Evolutionary conservation across 2,797 vertebrate genomes (phyloP).

Genomic region (Columba guinea): DNA sequence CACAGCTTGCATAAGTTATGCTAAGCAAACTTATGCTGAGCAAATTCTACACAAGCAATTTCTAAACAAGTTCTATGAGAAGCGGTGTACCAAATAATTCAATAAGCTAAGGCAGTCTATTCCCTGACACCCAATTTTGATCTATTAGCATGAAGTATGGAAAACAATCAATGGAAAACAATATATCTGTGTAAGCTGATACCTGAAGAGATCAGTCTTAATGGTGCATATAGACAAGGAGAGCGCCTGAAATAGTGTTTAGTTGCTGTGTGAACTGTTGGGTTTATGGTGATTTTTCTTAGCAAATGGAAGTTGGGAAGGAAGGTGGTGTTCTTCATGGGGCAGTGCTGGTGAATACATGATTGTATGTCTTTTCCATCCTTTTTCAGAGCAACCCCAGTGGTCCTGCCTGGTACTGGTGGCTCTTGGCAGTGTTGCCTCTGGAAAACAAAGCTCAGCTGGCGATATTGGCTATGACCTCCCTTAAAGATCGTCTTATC

Average conservation of each 20-base stretch:
- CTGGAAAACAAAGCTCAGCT: constrained; percentile 91
- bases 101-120: no score
- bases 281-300: background rate
- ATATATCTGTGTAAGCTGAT: background rate
- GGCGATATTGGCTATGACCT: constrained; percentile 89
- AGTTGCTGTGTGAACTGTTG: background rate
- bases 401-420: constrained; percentile 95
- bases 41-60: no score
- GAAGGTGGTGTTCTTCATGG: background rate
- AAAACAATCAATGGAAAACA: background rate
- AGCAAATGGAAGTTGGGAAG: background rate
- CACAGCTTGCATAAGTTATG: no score
- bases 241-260: background rate
- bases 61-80: no score
- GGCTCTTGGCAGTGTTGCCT: constrained; percentile 90
- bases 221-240: background rate
- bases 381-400: constrained; percentile 82
- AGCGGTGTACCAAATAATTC: no score
- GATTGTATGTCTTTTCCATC: background rate
- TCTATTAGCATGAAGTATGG: background rate
- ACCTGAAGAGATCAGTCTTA: background rate
- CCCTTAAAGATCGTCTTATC: constrained; percentile 88
- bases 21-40: no score
- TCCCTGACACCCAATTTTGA: background rate
- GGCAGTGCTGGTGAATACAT: background rate